Evolutionary conservation across 64 coral and sea anemone species (phyloP).

Genomic region (Pocillopora verrucosa): DNA sequence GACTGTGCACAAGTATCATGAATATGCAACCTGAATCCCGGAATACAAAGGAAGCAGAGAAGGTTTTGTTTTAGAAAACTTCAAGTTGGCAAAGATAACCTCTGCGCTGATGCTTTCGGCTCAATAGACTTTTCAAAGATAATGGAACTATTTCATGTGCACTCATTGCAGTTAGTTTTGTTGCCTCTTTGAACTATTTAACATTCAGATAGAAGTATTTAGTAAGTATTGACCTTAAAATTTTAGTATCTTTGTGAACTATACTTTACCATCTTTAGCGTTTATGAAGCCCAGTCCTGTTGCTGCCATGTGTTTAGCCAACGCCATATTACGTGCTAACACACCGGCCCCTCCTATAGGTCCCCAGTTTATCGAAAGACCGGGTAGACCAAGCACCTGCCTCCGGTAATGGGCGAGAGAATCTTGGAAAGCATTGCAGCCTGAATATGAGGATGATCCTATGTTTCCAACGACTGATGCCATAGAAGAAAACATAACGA

Average conservation of each 20-base stretch:
- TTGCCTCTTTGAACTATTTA: no score
- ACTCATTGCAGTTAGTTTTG: no score
- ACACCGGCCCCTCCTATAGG: slow-evolving; percentile 71
- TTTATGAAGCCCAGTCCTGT: slow-evolving; percentile 40
- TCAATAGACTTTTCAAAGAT: no score
- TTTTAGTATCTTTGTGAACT: not conserved
- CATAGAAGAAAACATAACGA: slow-evolving; percentile 69
- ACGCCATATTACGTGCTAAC: slow-evolving; percentile 4
- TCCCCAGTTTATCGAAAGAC: slow-evolving; percentile 69
- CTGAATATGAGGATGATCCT: slow-evolving; percentile 49
- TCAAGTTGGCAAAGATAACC: no score
- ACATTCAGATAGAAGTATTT: no score
- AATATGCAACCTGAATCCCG: no score
- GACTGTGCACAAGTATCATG: no score
- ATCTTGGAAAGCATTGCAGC: slow-evolving; percentile 66
- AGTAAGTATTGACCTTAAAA: no score
- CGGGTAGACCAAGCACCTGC: slow-evolving; percentile 55
- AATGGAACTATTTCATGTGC: no score
- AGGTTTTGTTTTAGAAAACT: no score
- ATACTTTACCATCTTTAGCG: slow-evolving; percentile 36
- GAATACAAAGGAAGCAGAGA: no score
- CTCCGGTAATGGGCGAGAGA: slow-evolving; percentile 56
- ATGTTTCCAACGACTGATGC: slow-evolving; percentile 55
- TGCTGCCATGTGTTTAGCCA: slow-evolving; percentile 11
- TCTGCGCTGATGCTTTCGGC: no score